Conservation (phyloP, 1,140 invertebrate genomes). For the Cydia pomonella region DNA sequence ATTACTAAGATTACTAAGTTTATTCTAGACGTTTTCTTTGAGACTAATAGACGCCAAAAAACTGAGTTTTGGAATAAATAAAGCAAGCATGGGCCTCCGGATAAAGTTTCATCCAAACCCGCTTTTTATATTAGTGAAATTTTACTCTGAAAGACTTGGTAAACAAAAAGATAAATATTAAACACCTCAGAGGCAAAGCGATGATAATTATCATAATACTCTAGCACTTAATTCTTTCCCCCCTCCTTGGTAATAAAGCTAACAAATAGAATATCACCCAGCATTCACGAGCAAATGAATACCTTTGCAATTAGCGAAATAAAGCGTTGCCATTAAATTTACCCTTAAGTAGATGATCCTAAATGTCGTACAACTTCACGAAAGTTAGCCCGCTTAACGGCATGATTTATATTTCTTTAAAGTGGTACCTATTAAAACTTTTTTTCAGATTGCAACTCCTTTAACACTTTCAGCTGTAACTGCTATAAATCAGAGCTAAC, state of each 20-base stretch:
- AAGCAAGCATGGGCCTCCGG: no score
- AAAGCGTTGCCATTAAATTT: constrained; percentile 66
- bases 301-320: constrained; percentile 66
- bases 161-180: not conserved
- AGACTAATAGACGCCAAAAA: no score
- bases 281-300: constrained; percentile 50
- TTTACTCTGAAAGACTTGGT: not conserved
- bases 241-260: constrained; percentile 26
- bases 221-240: constrained; percentile 27
- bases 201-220: constrained; percentile 26
- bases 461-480: constrained; percentile 78
- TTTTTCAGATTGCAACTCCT: constrained; percentile 77
- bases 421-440: constrained; percentile 78
- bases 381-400: constrained; percentile 64
- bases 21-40: no score
- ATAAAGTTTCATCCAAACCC: no score
- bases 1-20: no score
- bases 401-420: constrained; percentile 78
- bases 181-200: not conserved
- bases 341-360: constrained; percentile 65
- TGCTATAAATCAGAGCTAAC: constrained; percentile 77
- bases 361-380: constrained; percentile 68
- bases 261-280: constrained; percentile 31
- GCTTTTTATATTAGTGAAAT: no score
- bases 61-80: no score